Evolutionary conservation across 1,140 invertebrate species (phyloP).

Genomic region (Mamestra configurata): DNA sequence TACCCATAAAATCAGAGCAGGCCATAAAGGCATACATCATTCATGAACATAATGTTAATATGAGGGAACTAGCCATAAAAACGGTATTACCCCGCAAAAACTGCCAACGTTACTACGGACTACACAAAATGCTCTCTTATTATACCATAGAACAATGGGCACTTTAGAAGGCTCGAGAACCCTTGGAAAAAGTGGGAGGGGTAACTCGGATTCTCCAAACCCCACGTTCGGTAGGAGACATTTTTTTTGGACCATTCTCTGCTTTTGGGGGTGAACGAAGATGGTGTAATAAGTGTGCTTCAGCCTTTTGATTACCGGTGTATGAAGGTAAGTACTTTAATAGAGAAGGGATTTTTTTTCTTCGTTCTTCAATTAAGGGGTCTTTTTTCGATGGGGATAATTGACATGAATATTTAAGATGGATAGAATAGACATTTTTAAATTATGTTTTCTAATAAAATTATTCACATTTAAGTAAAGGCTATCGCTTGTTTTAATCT

Average conservation of each 20-base stretch:
- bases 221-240: neutral
- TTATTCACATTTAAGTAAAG: neutral
- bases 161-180: constrained; percentile 33
- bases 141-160: constrained; percentile 56
- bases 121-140: constrained; percentile 52
- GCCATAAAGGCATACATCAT: constrained; percentile 44
- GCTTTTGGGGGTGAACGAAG: neutral
- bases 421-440: too few species aligned
- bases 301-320: neutral
- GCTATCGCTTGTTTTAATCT: neutral
- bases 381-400: too few species aligned
- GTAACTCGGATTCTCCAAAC: neutral
- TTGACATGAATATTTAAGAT: too few species aligned
- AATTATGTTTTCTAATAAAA: neutral
- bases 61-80: constrained; percentile 47
- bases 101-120: constrained; percentile 25
- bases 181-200: constrained; percentile 1
- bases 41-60: constrained; percentile 47
- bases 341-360: neutral
- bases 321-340: neutral
- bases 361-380: neutral
- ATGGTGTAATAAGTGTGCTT: constrained; percentile 14
- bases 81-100: constrained; percentile 47
- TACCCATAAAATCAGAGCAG: constrained; percentile 27
- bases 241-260: neutral